These are phyloP conservation scores for Corythornis cristatus DNA, from an alignment of 2,113 vertebrate genomes.

Conservation along the genomic window DNA sequence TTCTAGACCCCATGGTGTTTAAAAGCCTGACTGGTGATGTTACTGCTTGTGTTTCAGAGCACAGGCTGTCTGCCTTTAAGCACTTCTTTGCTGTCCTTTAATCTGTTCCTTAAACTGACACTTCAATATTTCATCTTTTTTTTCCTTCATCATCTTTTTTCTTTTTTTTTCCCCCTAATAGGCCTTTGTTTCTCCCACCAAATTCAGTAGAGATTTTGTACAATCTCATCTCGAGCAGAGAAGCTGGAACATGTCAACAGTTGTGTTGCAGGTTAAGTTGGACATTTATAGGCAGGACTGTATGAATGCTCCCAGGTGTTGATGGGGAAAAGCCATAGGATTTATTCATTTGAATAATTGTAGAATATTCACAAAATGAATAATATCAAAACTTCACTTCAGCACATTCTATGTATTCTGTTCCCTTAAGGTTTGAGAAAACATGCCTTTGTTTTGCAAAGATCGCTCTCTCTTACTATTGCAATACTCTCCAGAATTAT, in stretches of 20 bases:
- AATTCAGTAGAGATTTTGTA: not conserved
- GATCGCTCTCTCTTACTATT: not conserved
- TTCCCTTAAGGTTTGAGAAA: not conserved
- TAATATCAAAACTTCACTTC: not conserved
- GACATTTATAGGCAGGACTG: not conserved
- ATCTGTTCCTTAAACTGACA: not conserved
- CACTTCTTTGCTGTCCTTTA: not conserved
- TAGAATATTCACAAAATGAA: not conserved
- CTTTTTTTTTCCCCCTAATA: not conserved
- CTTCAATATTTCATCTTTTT: not conserved
- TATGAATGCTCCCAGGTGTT: not conserved
- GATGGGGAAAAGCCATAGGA: not conserved
- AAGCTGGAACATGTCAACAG: not conserved
- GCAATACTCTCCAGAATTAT: not conserved
- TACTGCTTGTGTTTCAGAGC: not conserved
- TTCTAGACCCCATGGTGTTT: not conserved
- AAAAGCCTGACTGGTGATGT: not conserved
- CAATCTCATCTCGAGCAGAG: not conserved
- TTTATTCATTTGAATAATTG: not conserved
- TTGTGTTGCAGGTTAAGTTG: not conserved
- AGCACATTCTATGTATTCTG: not conserved
- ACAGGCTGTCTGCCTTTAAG: not conserved
- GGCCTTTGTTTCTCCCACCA: not conserved
- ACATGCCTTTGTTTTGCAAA: not conserved
- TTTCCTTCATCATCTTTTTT: not conserved